Base-by-base conservation (phyloP, 2,888 invertebrate species). In the Rhyacophila evoluta region DNA sequence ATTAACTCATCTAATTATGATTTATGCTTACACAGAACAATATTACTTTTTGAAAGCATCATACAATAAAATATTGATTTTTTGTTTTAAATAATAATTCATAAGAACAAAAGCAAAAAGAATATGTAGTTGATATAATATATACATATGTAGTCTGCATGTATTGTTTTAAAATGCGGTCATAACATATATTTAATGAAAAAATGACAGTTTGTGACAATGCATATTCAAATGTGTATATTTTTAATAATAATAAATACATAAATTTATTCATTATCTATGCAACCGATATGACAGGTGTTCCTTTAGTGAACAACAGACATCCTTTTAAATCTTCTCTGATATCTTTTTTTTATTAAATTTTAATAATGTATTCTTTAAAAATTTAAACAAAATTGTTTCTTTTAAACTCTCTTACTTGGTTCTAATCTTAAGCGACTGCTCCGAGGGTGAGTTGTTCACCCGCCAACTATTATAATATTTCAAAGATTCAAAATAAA, bases 1-100 rank as follows among this genome's bases (percentile, higher is more conserved):
- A 79, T 81, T 77, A 81, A 79, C 75, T 81, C 74, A 76, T 79
- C 75, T 79, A 81, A 41, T 81, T 81, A 81, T 77, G 74, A 79
- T 74, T 41, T 81, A 81, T 79, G 79, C 77, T 79, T 81, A 79
- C 79, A 79, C 72, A 79, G 75, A 75, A 79, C 75, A 79, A 77
- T 77, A 67, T 75, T 81, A 75, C 73, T 77, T 67, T 77, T 77
- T 77, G 79, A 81, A 81, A 81, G 81, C 81, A 25, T 71, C 69
- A 74, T 77, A 78, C 73, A 75, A 76, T 41, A 55, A 80, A 74
- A 68, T 74, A 77, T 79, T 77, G 67, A 73, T 73, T 78, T 73
- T 79, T 67, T 67, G n/a, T n/a, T n/a, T n/a, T n/a, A n/a, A 75
- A 38, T 28, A 55, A 55, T 55, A 55, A 55, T 55, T 55, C 25